phyloP scores from a whole-genome alignment of 23 tunicate species.

The Halocynthia roretzi region DNA sequence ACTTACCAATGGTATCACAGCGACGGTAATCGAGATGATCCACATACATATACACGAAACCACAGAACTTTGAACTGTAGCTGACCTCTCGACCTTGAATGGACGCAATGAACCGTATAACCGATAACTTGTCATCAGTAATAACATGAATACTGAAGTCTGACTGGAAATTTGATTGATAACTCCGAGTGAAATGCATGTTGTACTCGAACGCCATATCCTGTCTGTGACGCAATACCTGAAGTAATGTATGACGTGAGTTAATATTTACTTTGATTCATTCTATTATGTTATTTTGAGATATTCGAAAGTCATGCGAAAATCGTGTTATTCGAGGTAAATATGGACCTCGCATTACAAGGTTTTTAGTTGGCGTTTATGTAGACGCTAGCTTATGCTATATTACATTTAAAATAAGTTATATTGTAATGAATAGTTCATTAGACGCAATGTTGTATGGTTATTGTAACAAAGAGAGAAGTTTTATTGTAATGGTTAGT shows the following conservation, averaged over 20 bases:
- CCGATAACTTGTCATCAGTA: conserved; percentile 72
- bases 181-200: conserved; percentile 55
- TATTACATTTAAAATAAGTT: too few species aligned
- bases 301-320: background rate
- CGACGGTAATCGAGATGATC: conserved; percentile 34
- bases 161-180: conserved; percentile 64
- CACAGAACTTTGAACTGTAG: conserved; percentile 44
- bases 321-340: background rate
- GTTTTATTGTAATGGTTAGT: too few species aligned
- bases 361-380: too few species aligned
- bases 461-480: too few species aligned
- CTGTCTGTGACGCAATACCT: conserved; percentile 18
- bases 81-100: conserved; percentile 74
- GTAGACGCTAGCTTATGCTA: too few species aligned
- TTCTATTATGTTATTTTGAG: background rate
- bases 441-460: too few species aligned
- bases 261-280: background rate
- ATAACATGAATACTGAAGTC: conserved; percentile 21
- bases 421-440: too few species aligned
- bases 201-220: conserved; percentile 18
- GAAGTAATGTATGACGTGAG: background rate
- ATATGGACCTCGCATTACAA: too few species aligned
- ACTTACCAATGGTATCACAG: conserved; percentile 65
- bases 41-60: conserved; percentile 26
- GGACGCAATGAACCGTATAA: conserved; percentile 82